A percentile compares a stretch with the other conserved stretches of the same genome.
Evolutionary conservation across 2,888 invertebrate species (phyloP).

Genomic region (Eupithecia insigniata): DNA sequence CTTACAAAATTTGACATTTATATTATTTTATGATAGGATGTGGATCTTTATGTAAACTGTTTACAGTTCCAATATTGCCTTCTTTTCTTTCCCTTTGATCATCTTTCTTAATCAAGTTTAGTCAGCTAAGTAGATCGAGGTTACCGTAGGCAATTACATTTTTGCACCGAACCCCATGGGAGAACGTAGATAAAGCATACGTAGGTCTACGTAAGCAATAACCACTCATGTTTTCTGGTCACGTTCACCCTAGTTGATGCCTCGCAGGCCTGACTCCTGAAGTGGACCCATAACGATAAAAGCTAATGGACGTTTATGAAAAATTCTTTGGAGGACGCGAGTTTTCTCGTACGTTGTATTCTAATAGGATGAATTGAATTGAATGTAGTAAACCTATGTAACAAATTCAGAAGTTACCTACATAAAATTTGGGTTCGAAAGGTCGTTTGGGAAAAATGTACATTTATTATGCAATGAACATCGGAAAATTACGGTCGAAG

Average conservation of each 20-base stretch:
- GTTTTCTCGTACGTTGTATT: constrained; percentile 9
- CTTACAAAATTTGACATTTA: too few relatives aligned
- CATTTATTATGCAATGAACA: constrained; percentile 2
- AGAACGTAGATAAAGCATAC: constrained; percentile 9
- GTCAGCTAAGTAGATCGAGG: not conserved
- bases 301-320: constrained; percentile 32
- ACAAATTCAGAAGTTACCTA: not conserved
- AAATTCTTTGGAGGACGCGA: constrained; percentile 8
- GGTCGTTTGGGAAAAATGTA: not conserved
- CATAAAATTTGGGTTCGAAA: not conserved
- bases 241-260: constrained; percentile 28
- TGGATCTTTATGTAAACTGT: not conserved
- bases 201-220: constrained; percentile 18
- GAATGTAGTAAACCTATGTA: constrained; percentile 3
- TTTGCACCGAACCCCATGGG: not conserved
- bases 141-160: not conserved
- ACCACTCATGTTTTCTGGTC: constrained; percentile 29
- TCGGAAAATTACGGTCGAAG: not conserved
- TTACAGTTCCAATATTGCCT: not conserved
- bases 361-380: constrained; percentile 12
- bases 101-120: not conserved
- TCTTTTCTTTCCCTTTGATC: too few relatives aligned
- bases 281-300: constrained; percentile 28
- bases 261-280: constrained; percentile 18
- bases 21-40: not conserved